Evolutionary conservation across 2,113 vertebrate species (phyloP).

Genomic region (Bos indicus): DNA sequence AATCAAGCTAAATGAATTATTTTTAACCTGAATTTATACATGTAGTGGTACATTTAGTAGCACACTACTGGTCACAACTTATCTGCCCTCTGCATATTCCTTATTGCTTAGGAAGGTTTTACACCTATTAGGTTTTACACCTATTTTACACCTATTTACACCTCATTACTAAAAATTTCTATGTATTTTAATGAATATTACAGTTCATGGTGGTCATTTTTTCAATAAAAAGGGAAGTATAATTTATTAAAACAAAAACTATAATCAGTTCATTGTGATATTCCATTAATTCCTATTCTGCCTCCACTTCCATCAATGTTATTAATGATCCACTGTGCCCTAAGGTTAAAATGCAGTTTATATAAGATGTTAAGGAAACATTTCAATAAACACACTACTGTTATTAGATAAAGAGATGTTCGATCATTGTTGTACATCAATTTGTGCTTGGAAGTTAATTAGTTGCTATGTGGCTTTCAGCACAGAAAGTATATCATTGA

Average conservation of each 20-base stretch:
- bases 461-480: not conserved
- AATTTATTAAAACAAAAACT: not conserved
- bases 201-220: not conserved
- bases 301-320: not conserved
- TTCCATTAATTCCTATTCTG: not conserved
- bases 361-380: not conserved
- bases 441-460: slow-evolving; percentile 15
- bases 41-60: not conserved
- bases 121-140: not conserved
- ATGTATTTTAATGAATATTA: not conserved
- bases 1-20: not conserved
- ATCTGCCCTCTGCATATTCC: not conserved
- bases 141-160: not conserved
- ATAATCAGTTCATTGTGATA: not conserved
- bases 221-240: not conserved
- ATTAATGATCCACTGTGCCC: not conserved
- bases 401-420: not conserved
- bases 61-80: not conserved
- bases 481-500: not conserved
- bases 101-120: not conserved
- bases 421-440: not conserved
- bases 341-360: not conserved
- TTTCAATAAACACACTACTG: not conserved
- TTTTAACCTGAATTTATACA: not conserved
- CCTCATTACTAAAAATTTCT: not conserved